phyloP scores from a whole-genome alignment of 2,113 vertebrate genomes.

The Holacanthus passer region DNA sequence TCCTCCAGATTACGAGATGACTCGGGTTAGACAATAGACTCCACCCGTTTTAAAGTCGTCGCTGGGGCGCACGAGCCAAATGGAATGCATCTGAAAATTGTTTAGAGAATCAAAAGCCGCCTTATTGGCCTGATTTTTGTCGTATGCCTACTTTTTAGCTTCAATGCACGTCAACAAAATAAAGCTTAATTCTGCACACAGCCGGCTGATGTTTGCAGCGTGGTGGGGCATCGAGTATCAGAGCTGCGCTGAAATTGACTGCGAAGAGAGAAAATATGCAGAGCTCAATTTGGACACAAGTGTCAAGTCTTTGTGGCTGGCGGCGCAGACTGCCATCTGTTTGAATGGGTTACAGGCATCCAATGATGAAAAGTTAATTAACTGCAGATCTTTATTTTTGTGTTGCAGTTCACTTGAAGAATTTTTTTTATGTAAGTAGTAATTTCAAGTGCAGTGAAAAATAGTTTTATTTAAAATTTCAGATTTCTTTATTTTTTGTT shows the following conservation, averaged over 20 bases:
- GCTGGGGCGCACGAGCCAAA: constrained; percentile 24
- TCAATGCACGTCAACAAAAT: constrained; percentile 33
- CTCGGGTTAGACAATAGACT: constrained; percentile 63
- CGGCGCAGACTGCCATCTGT: neutral
- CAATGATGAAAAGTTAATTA: neutral
- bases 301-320: neutral
- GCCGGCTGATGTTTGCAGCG: constrained; percentile 9
- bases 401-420: neutral
- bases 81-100: constrained; percentile 43
- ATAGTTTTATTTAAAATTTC: neutral
- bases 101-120: constrained; percentile 17
- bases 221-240: neutral
- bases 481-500: neutral
- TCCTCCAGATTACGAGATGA: constrained; percentile 25
- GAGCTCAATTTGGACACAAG: constrained; percentile 21
- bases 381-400: neutral
- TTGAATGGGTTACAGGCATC: constrained; percentile 1
- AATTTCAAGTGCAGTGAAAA: neutral
- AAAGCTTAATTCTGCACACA: neutral
- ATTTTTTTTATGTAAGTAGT: neutral
- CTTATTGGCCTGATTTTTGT: neutral
- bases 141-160: constrained; percentile 10
- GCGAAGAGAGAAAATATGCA: constrained; percentile 10
- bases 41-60: constrained; percentile 20
- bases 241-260: constrained; percentile 1